phyloP scores from a whole-genome alignment of 2,113 vertebrate species.

The Gobiocypris rarus region DNA sequence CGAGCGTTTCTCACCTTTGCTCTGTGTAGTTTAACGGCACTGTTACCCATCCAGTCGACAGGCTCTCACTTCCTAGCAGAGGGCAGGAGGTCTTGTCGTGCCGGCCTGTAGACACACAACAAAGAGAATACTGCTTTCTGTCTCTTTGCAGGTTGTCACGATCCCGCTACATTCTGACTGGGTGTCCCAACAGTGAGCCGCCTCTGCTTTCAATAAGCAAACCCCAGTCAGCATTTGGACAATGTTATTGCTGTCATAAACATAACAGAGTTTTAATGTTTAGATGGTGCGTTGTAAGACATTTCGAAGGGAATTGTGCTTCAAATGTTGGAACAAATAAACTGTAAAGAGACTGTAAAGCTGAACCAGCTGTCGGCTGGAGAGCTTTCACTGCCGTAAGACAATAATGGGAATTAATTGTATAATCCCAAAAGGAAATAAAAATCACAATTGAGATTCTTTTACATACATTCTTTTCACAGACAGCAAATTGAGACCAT shows the following conservation, averaged over 20 bases:
- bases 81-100: background rate
- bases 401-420: background rate
- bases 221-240: conserved; percentile 36
- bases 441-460: background rate
- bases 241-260: conserved; percentile 49
- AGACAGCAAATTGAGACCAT: too few relatives aligned
- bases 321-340: conserved; percentile 13
- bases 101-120: background rate
- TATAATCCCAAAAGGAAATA: background rate
- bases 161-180: conserved; percentile 18
- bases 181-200: conserved; percentile 25
- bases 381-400: background rate
- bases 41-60: conserved; percentile 13
- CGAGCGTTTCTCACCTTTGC: background rate
- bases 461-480: background rate
- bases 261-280: conserved; percentile 28
- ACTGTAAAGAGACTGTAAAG: conserved; percentile 8
- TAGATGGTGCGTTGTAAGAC: conserved; percentile 17
- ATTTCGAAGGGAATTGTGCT: background rate
- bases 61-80: conserved; percentile 25
- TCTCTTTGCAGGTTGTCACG: conserved; percentile 33
- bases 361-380: conserved; percentile 13
- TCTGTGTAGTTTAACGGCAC: conserved; percentile 25
- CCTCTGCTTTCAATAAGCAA: conserved; percentile 50
- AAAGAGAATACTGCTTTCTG: conserved; percentile 31